Base-by-base conservation (phyloP, 2,113 vertebrate species). In the Caranx ignobilis region DNA sequence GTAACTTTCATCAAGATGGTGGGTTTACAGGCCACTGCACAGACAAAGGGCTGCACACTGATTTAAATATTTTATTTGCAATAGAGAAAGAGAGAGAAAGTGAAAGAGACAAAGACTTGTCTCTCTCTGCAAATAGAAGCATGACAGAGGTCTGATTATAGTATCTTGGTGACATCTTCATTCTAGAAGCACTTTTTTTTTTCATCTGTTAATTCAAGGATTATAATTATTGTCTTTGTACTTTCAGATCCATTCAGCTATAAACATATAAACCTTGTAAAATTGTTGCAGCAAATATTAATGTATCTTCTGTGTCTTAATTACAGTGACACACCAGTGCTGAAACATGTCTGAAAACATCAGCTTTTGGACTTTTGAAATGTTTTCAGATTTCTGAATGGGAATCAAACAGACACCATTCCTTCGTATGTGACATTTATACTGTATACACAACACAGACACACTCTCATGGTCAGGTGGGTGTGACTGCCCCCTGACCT, bases 401-500 rank as follows among this genome's bases (percentile, higher is more conserved):
- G 2, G 35, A 34, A 61, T 37, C 3, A 62, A 48, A 35, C 18
- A 59, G 32, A 39, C 16, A 56, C 0, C 11, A 34, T 57, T 48
- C 34, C 3, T 61, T 13, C 12, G 18, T 18, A 32, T 34, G 5
- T 10, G 47, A 26, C 21, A 65, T 37, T 6, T 69, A 11, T 69
- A 11, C 2, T 67, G 8, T 39, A 62, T 11, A 13, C 15, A 65
- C 62, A 79, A 32, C 26, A 57, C 12, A 76, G 13, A 75, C 31
- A n/a, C 3, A 37, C 54, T 54, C n/a, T 35, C 2, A 48, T 26
- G 15, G 47, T 84, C 66, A 65, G 47, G 79, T 39, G 63, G 54
- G 43, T 54, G 37, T 41, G 13, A 13, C 4, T 64, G 64, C 10
- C 75, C 70, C 2, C 45, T 85, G 80, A 86, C 81, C 64, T 72